Evolutionary conservation across 2,797 vertebrate genomes (phyloP), one percentile per base, ranked within the genome.

Genomic region (Eospalax fontanierii): DNA sequence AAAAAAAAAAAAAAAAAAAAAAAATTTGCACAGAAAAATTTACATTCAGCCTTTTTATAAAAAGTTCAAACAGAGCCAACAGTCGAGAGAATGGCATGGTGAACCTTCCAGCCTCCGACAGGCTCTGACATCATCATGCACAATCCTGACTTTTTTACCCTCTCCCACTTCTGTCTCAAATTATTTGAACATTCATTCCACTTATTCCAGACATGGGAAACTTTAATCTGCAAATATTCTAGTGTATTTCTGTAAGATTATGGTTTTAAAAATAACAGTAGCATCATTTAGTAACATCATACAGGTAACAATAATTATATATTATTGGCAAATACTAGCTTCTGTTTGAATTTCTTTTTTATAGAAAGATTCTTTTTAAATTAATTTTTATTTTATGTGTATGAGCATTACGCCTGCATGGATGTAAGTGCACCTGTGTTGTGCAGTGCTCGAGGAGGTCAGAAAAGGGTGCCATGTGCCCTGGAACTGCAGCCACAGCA

Each of bases 1-100:
- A 9, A 46, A n/a, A n/a, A n/a, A n/a, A n/a, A n/a, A n/a, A n/a
- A n/a, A n/a, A n/a, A n/a, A 9, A 54, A 54, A 54, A 54, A 9
- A 54, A 2, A 9, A 9, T 54, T 54, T 54, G 12, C 50, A 54
- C 35, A 74, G 11, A 26, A 63, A 83, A 87, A 46, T 75, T 50
- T 75, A 76, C 59, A 50, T 26, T 26, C 14, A 63, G 14, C 3
- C 18, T 95, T 90, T 92, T 93, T 85, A 93, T 61, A 40, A 82
- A 82, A 87, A 18, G 4, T 54, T 84, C 43, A 76, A 81, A 73
- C 30, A 46, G 28, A 57, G 11, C 24, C 18, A 70, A 43, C 70
- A n/a, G 24, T 12, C 92, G 71, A 54, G 6, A 12, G 26, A n/a
- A 28, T 12, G 11, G 10, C 14, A 28, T 15, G 43, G 10, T 22